These are phyloP conservation scores for Eilema depressum DNA, from an alignment of 2,888 invertebrate species.

Conservation along the genomic window DNA sequence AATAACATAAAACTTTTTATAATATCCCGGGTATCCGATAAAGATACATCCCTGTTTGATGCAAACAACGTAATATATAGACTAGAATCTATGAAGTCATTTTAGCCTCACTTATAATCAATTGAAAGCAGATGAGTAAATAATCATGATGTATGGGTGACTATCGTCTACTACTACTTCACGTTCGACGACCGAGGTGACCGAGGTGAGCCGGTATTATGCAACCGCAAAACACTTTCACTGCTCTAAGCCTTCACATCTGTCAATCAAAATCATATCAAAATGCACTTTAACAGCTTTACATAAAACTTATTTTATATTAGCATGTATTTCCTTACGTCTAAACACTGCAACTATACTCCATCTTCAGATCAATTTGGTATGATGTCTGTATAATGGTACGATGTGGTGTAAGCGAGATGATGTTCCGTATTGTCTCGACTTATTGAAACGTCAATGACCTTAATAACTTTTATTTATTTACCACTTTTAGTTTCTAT, in stretches of 20 bases:
- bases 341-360: slow-evolving; percentile 40
- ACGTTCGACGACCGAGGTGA: slow-evolving; percentile 68
- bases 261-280: slow-evolving; percentile 39
- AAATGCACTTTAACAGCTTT: slow-evolving; percentile 53
- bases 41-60: no score
- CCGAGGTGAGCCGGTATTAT: slow-evolving; percentile 75
- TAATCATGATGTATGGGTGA: slow-evolving; percentile 51
- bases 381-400: slow-evolving; percentile 32
- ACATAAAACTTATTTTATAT: slow-evolving; percentile 25
- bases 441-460: slow-evolving; percentile 19
- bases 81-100: neutral
- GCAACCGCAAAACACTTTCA: slow-evolving; percentile 80
- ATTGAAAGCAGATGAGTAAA: slow-evolving; percentile 31
- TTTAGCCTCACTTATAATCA: neutral
- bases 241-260: slow-evolving; percentile 57
- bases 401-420: slow-evolving; percentile 36
- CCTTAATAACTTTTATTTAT: neutral
- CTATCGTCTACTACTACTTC: slow-evolving; percentile 47
- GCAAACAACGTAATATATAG: neutral
- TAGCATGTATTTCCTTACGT: slow-evolving; percentile 27
- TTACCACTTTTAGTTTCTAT: neutral
- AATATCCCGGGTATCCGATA: no score
- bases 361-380: slow-evolving; percentile 26
- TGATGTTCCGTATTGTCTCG: slow-evolving; percentile 52
- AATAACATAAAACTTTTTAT: neutral